A percentile compares a stretch with the other conserved stretches of the same genome.
Conservation (phyloP, 2,888 invertebrate genomes). For the Caenorhabditis afra region DNA sequence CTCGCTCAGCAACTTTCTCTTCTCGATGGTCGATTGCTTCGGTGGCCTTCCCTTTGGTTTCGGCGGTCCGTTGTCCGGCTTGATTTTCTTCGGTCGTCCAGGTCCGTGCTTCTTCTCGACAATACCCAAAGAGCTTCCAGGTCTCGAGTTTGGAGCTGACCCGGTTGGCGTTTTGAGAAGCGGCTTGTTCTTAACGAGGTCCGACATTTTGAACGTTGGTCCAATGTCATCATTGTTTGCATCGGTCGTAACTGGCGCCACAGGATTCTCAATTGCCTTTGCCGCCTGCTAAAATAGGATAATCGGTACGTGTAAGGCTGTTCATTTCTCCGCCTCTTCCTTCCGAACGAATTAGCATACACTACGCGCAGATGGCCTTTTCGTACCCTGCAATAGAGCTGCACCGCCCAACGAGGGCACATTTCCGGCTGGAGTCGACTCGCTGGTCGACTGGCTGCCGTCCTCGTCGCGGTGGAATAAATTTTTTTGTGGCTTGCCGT, state of each 20-base stretch:
- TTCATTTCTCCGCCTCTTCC: no score
- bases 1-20: slow-evolving; percentile 33
- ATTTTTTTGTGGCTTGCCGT: not conserved
- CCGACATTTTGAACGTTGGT: slow-evolving; percentile 38
- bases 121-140: slow-evolving; percentile 21
- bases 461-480: not conserved
- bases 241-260: not conserved
- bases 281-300: no score
- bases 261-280: no score
- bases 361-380: no score
- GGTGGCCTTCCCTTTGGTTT: slow-evolving; percentile 62
- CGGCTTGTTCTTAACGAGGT: slow-evolving; percentile 30
- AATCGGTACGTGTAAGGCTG: no score
- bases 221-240: slow-evolving; percentile 19
- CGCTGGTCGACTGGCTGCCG: no score
- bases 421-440: no score
- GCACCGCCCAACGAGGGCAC: no score
- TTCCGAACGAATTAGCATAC: slow-evolving; percentile 6
- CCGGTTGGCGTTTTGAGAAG: slow-evolving; percentile 4
- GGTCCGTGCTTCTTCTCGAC: slow-evolving; percentile 17
- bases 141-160: slow-evolving; percentile 23
- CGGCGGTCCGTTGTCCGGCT: slow-evolving; percentile 37
- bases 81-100: slow-evolving; percentile 37
- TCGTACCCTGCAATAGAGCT: no score
- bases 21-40: slow-evolving; percentile 47